Base-by-base conservation (phyloP, 2,113 vertebrate species). In the Propithecus coquereli region DNA sequence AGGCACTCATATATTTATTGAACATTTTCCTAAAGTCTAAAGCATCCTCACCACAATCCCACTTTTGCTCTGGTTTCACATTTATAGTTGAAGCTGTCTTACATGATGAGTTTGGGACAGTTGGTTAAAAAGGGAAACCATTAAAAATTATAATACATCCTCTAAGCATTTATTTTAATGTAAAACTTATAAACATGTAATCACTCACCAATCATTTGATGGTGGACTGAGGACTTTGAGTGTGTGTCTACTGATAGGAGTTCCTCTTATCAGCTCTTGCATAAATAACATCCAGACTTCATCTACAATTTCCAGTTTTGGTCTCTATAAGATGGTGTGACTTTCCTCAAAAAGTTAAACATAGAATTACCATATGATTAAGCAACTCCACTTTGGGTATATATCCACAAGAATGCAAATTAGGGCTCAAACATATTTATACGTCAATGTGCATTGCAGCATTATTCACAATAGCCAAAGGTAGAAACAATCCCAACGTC, bases 141-240 rank as follows among this genome's bases (percentile, higher is more conserved):
- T 70, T 82, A 32, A 87, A 90, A 93, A 68, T 79, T 5, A 18
- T 40, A 68, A 76, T 12, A 40, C 3, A 50, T 80, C 71, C 68
- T 76, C 68, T 82, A 91, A 84, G 40, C 32, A 65, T 70, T 84
- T 87, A 65, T 63, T 93, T 93, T 43, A 96, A 61, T 27, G 50
- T 77, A 88, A 83, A 65, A 88, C 27, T 59, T 65, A 50, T 59
- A 82, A 68, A 27, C 7, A 8, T 14, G 43, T 63, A 23, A 66
- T 50, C 34, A 45, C 82, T 92, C 45, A 52, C 57, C 47, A 18
- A 45, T 52, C 54, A 57, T 87, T 79, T 82, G 88, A 83, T 70
- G n/a, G 37, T 8, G 0, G 25, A 47, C 40, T 18, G 43, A 76
- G 82, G 32, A 70, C 8, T 84, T 65, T 30, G 40, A 74, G 37